These are phyloP conservation scores for Poecile atricapillus DNA, from an alignment of 2,113 vertebrate species.

Conservation along the genomic window DNA sequence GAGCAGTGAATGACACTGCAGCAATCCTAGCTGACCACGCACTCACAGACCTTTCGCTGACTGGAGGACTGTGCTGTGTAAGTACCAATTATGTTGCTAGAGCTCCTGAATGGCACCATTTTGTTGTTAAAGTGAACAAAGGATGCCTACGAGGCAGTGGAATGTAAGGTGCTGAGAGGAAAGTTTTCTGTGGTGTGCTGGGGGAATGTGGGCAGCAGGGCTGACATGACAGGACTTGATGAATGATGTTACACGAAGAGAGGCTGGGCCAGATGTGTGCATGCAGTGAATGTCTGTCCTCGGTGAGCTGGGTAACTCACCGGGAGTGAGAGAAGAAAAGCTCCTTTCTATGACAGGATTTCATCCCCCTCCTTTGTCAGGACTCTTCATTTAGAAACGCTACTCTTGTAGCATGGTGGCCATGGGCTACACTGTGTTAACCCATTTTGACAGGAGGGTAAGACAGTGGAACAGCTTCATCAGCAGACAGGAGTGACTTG, in stretches of 20 bases:
- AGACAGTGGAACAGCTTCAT: not conserved
- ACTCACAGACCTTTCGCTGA: not conserved
- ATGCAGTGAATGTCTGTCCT: not conserved
- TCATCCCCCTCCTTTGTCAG: not conserved
- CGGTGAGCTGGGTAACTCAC: not conserved
- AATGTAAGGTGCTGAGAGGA: constrained; percentile 58
- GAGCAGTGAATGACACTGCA: not conserved
- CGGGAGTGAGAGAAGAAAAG: not conserved
- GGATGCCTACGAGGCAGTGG: not conserved
- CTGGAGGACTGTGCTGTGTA: not conserved
- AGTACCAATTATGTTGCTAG: not conserved
- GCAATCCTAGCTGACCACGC: not conserved
- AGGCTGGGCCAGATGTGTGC: constrained; percentile 48
- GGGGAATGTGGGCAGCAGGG: not conserved
- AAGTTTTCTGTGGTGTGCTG: constrained; percentile 44
- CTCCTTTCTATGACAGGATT: not conserved
- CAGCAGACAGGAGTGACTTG: not conserved
- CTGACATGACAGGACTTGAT: not conserved
- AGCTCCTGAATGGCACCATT: constrained; percentile 23
- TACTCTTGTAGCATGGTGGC: not conserved
- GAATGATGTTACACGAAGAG: constrained; percentile 21
- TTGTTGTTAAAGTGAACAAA: constrained; percentile 27
- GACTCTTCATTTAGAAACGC: not conserved
- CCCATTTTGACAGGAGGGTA: not conserved
- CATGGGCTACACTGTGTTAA: not conserved